These are phyloP conservation scores for Polyommatus iphigenia DNA, from an alignment of 2,888 invertebrate genomes.

Conservation along the genomic window DNA sequence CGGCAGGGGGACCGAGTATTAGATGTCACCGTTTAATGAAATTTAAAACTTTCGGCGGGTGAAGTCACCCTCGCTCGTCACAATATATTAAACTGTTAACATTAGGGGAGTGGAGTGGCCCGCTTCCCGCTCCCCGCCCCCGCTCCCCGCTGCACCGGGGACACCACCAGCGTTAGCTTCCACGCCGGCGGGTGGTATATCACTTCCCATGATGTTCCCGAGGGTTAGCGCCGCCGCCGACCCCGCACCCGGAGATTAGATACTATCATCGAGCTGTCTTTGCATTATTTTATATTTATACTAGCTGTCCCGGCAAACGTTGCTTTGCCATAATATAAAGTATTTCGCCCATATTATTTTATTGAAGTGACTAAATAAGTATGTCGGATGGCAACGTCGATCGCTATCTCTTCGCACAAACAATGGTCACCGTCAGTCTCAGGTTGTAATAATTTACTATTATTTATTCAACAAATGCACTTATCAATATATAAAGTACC, in stretches of 20 bases:
- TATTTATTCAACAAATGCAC: no score
- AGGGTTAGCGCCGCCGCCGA: not conserved
- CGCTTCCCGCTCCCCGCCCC: not conserved
- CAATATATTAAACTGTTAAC: not conserved
- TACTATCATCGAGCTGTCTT: not conserved
- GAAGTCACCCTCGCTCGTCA: not conserved
- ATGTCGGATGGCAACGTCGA: no score
- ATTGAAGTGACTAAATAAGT: no score
- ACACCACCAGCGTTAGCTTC: not conserved
- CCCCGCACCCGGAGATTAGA: not conserved
- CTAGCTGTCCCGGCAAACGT: no score
- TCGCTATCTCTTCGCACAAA: no score
- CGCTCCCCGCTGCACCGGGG: not conserved
- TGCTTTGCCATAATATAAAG: no score
- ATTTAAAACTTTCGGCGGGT: constrained; percentile 11
- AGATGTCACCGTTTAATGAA: constrained; percentile 1
- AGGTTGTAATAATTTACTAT: no score
- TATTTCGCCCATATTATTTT: no score
- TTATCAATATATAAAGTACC: no score
- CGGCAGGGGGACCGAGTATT: not conserved
- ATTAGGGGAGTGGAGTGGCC: not conserved
- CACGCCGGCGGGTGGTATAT: not conserved
- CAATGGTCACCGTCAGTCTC: no score
- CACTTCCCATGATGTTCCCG: not conserved
- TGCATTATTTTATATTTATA: not conserved